Evolutionary conservation across 2,797 vertebrate species (phyloP).

Genomic region (Balearica regulorum): DNA sequence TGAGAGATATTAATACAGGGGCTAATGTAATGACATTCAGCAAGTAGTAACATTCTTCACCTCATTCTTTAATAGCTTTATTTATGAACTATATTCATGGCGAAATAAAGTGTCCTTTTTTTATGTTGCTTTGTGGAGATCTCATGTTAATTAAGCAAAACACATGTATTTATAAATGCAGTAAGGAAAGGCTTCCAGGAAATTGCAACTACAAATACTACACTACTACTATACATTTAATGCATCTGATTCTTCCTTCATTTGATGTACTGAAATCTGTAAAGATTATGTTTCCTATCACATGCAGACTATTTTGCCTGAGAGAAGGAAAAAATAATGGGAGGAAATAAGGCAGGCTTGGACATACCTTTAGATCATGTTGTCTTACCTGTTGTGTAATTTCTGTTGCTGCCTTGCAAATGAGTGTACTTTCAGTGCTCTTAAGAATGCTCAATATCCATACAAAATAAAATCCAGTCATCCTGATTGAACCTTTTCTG

Average conservation of each 20-base stretch:
- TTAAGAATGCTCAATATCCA: not conserved
- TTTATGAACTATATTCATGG: not conserved
- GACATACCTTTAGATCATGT: not conserved
- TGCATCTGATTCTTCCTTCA: not conserved
- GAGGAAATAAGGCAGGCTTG: not conserved
- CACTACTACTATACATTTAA: not conserved
- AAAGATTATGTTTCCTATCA: not conserved
- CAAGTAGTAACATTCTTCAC: not conserved
- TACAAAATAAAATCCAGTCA: not conserved
- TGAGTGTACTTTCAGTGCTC: not conserved
- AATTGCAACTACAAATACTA: not conserved
- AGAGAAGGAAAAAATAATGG: not conserved
- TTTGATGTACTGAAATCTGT: not conserved
- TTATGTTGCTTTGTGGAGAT: not conserved
- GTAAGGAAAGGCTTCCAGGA: not conserved
- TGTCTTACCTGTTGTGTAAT: not conserved
- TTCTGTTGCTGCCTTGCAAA: not conserved
- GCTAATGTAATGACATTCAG: not conserved
- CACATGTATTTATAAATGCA: not conserved
- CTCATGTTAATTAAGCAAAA: constrained; percentile 6
- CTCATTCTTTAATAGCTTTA: not conserved
- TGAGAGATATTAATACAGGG: not conserved
- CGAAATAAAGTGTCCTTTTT: not conserved
- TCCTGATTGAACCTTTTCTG: not conserved
- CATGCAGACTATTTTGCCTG: not conserved